Evolutionary conservation across 2,888 invertebrate genomes (phyloP), one percentile per base, ranked within the genome.

Genomic region (Dioctria rufipes): DNA sequence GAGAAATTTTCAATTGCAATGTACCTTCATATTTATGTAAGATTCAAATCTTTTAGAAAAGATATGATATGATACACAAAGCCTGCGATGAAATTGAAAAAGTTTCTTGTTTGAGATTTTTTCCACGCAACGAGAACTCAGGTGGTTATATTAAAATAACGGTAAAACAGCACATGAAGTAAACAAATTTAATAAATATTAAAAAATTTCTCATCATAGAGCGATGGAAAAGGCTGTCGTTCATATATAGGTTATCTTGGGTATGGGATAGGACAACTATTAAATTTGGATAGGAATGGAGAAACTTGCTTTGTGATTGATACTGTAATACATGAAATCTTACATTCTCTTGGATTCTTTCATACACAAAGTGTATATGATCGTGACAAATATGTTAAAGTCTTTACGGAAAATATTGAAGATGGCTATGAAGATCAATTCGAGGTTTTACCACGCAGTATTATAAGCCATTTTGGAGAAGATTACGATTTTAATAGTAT

Each of bases 331-430:
- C 95, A 96, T 86, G 96, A 96, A 87, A 90, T 96, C 86, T 90
- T 96, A 85, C 96, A 96, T 85, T 93, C 94, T 0, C 87, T 95
- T 2, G 96, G 96, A 0, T 95, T 96, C 88, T 94, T 93, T 86
- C 96, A 96, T 86, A 95, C 95, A 89, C 96, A 96, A 86, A 94
- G 94, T 85, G 91, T 95, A 40, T 92, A 92, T 13, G 93, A 95
- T 87, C 91, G 96, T 83, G 95, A 96, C 86, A 91, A 93, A 0
- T 95, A 91, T 86, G 93, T 96, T 2, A 91, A 91, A 83, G 94
- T 96, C 83, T 88, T 92, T 73, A 94, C 93, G 92, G 92, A 93
- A 61, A 95, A 95, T 86, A 94, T 89, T 65, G 81, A 86, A 5
- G 83, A 87, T 86, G 91, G 90, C 0, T 89, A 89, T 80, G 90